Evolutionary conservation across 2,797 vertebrate genomes (phyloP), one percentile per base, ranked within the genome.

Genomic region (Carduelis carduelis): DNA sequence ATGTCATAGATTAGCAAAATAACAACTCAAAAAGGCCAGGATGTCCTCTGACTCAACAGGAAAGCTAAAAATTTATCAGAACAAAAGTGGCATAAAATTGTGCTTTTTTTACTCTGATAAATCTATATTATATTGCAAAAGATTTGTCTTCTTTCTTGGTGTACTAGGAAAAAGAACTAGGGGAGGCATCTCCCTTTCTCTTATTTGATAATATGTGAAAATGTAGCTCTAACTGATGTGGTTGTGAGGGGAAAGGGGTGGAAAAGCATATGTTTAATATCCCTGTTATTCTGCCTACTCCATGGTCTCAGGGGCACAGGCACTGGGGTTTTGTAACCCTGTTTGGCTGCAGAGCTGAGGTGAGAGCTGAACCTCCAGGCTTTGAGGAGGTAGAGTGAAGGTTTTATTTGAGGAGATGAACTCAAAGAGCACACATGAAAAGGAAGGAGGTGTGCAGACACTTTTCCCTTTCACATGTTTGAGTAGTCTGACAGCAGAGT

Each of bases 251-350:
- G 5, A 10, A 63, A 65, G 11, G 16, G 5, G 8, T 27, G 27
- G 26, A 19, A 10, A 53, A 32, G 11, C 3, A 16, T 9, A 20
- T 9, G 28, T 32, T 56, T 65, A 15, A 35, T 49, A n/a, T n/a
- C 12, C 22, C 30, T 11, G 11, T 47, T 59, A 39, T 75, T 72
- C 27, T 39, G 14, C 14, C 14, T 50, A 0, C 13, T 41, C 39
- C 6, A 4, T 52, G 46, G 21, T 37, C n/a, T 20, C 52, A 14
- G 43, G n/a, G 23, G 4, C 20, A 49, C 23, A 41, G 49, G 3
- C 9, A 6, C 0, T 46, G 43, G 6, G 1, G 2, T 35, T 84
- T 41, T 43, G 19, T 19, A 27, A 3, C 16, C 43, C 13, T 39
- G 26, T 53, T 19, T n/a, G 44, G 10, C 37, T 57, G 50, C 28